A percentile compares a stretch with the other conserved stretches of the same genome.
Conservation (phyloP, 2,113 vertebrate genomes). For the Gymnocephalus cernua region DNA sequence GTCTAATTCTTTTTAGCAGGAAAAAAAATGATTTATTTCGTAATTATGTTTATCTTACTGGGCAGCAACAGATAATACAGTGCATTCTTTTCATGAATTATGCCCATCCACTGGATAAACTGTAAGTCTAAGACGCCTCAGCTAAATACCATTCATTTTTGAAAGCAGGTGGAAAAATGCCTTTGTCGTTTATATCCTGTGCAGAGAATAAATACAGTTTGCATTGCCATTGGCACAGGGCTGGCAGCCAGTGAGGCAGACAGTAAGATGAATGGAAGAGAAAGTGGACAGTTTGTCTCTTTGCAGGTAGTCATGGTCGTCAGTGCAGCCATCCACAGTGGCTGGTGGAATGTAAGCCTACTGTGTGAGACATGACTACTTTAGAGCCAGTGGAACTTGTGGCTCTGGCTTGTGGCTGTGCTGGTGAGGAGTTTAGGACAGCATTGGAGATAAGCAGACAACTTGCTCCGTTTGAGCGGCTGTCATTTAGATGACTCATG, state of each 20-base stretch:
- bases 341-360: constrained; percentile 79
- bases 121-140: constrained; percentile 15
- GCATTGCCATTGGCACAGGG: constrained; percentile 35
- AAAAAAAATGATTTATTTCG: constrained; percentile 14
- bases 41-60: constrained; percentile 28
- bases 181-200: constrained; percentile 50
- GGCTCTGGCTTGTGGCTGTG: constrained; percentile 55
- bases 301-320: constrained; percentile 70
- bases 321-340: constrained; percentile 68
- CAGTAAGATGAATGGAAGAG: constrained; percentile 52
- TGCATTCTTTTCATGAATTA: constrained; percentile 35
- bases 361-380: constrained; percentile 78
- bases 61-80: constrained; percentile 29
- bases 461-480: constrained; percentile 39
- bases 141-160: constrained; percentile 72
- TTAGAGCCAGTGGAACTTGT: constrained; percentile 55
- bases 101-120: constrained; percentile 20
- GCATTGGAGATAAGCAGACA: constrained; percentile 70
- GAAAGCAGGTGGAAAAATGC: constrained; percentile 70
- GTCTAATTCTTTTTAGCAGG: constrained; percentile 8
- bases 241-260: constrained; percentile 45
- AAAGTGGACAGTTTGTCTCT: constrained; percentile 71
- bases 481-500: constrained; percentile 72
- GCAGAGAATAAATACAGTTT: constrained; percentile 57
- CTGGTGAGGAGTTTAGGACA: constrained; percentile 59